A percentile compares a stretch with the other conserved stretches of the same genome.
phyloP scores from a whole-genome alignment of 2,113 vertebrate genomes.

The Bostrychus sinensis region DNA sequence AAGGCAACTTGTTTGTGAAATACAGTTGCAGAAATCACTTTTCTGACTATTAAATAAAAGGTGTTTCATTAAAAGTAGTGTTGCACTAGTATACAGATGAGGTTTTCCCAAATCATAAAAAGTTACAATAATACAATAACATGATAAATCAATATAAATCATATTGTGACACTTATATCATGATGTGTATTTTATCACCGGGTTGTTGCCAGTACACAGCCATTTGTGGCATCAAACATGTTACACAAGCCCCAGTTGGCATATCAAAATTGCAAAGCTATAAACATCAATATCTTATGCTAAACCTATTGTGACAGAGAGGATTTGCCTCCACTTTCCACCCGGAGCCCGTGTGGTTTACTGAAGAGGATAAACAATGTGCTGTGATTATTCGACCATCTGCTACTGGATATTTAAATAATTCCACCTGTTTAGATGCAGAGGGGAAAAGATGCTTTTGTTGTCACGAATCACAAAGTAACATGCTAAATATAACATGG shows the following conservation, averaged over 20 bases:
- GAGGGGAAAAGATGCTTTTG: background rate
- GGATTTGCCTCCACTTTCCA: conserved; percentile 29
- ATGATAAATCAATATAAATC: too few species aligned
- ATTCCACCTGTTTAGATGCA: conserved; percentile 35
- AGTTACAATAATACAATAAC: too few species aligned
- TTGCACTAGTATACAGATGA: too few species aligned
- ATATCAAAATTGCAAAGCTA: background rate
- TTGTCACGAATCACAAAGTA: conserved; percentile 4
- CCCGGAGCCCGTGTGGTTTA: conserved; percentile 26
- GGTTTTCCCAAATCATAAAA: too few species aligned
- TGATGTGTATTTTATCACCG: too few species aligned
- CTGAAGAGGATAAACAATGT: conserved; percentile 37
- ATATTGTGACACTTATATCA: too few species aligned
- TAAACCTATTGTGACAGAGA: conserved; percentile 20
- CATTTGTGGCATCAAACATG: background rate
- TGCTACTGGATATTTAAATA: conserved; percentile 44
- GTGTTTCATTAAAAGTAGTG: too few species aligned
- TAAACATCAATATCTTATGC: conserved; percentile 25
- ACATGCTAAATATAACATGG: background rate
- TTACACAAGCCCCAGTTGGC: background rate
- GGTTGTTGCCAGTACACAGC: background rate
- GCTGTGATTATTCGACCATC: conserved; percentile 56
- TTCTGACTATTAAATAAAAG: too few species aligned
- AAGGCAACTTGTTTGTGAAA: too few species aligned
- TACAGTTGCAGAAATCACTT: too few species aligned